Base-by-base conservation (phyloP, 1,140 invertebrate genomes). In the Metaphire vulgaris region DNA sequence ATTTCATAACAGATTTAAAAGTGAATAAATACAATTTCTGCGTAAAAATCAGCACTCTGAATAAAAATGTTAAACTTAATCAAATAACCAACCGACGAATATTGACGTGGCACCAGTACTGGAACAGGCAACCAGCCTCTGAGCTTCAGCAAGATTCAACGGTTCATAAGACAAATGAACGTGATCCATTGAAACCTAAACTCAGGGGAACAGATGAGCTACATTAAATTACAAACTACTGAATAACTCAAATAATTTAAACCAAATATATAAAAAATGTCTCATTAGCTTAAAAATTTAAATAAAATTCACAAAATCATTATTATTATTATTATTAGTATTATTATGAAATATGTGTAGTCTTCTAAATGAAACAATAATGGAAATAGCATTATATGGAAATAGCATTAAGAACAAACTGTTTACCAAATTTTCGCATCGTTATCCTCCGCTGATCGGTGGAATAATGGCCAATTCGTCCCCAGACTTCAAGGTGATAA, bases 391-490 rank as follows among this genome's bases (percentile, higher is more conserved):
- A 56, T 12, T 56, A 56, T 12, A n/a, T n/a, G n/a, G n/a, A n/a
- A n/a, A n/a, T n/a, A n/a, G n/a, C n/a, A n/a, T n/a, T n/a, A n/a
- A n/a, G n/a, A n/a, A n/a, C n/a, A n/a, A n/a, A n/a, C n/a, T n/a
- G n/a, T n/a, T n/a, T n/a, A n/a, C n/a, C n/a, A n/a, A n/a, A n/a
- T n/a, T n/a, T n/a, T n/a, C n/a, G n/a, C n/a, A n/a, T n/a, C n/a
- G n/a, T 75, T 80, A 85, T 81, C 94, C 94, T 84, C 93, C 92
- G 88, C 93, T 94, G 33, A 95, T 87, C 0, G 93, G 93, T 74
- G 93, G 93, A 81, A 95, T 94, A 2, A 95, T 88, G 80, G 93
- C 93, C 78, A 95, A 88, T 85, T 91, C 91, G 87, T 94, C 92
- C 68, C 88, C 89, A 16, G 89, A 86, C 34, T 87, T 87, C 15